Conservation (phyloP, 2,797 vertebrate species). For the Tapirus indicus region DNA sequence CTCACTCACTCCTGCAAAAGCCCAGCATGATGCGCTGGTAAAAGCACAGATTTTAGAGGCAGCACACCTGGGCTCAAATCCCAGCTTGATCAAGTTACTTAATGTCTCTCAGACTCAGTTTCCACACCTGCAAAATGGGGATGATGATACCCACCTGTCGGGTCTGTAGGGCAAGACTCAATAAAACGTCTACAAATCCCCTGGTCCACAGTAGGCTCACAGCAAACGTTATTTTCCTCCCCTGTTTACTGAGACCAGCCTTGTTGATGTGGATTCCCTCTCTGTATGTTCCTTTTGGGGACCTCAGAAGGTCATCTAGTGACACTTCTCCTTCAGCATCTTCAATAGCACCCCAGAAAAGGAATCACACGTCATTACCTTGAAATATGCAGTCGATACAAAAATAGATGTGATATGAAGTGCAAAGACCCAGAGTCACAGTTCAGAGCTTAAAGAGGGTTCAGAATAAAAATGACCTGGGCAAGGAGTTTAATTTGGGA, state of each 20-base stretch:
- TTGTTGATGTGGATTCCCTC: neutral
- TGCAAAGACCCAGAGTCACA: slow-evolving; percentile 35
- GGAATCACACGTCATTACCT: neutral
- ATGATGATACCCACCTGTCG: neutral
- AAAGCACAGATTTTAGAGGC: neutral
- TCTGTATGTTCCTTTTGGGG: neutral
- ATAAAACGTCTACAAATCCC: neutral
- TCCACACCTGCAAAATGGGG: neutral
- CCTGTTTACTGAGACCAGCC: neutral
- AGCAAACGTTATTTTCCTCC: neutral
- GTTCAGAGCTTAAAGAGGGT: neutral
- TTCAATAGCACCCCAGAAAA: slow-evolving; percentile 18
- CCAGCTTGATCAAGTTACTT: neutral
- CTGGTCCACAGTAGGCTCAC: neutral
- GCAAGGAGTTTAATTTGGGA: slow-evolving; percentile 18
- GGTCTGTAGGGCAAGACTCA: neutral
- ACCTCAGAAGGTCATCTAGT: slow-evolving; percentile 20
- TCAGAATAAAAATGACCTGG: slow-evolving; percentile 56
- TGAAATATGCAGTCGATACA: neutral
- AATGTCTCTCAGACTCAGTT: slow-evolving; percentile 7
- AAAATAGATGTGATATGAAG: slow-evolving; percentile 67
- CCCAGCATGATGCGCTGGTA: neutral
- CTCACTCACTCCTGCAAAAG: neutral
- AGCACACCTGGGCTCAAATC: neutral
- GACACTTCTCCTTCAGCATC: slow-evolving; percentile 25